These are phyloP conservation scores for Glyphotaelius pellucidus DNA, from an alignment of 2,888 invertebrate species.

Conservation along the genomic window DNA sequence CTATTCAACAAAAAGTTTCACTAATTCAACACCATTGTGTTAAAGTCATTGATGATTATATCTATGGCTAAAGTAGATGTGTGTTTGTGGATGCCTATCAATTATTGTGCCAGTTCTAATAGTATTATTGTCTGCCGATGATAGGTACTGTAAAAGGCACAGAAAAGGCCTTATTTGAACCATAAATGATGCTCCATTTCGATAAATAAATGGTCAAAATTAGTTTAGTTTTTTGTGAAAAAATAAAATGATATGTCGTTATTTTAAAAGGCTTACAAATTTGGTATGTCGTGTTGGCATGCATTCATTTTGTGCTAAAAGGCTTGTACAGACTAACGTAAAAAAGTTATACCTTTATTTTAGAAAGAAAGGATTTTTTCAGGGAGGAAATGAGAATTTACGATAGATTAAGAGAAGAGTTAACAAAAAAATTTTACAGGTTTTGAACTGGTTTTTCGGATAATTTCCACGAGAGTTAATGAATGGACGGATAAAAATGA, in stretches of 20 bases:
- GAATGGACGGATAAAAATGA: too few species aligned
- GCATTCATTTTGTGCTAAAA: neutral
- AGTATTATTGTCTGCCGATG: neutral
- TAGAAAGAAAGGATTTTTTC: neutral
- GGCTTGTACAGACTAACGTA: neutral
- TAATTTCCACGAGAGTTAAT: too few species aligned
- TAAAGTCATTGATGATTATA: too few species aligned
- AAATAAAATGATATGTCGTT: neutral
- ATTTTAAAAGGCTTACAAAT: neutral
- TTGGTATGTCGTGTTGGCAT: neutral
- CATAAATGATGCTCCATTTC: neutral
- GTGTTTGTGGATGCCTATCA: neutral
- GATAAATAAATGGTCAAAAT: neutral
- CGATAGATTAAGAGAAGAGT: too few species aligned
- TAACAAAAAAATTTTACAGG: too few species aligned
- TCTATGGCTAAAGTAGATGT: too few species aligned
- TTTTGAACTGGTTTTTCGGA: too few species aligned
- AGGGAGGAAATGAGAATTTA: neutral
- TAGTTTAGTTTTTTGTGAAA: neutral
- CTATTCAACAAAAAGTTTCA: neutral
- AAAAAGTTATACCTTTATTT: neutral
- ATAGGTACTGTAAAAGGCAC: neutral
- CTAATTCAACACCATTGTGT: neutral
- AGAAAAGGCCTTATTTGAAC: neutral
- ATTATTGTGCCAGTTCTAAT: neutral